A percentile compares a stretch with the other conserved stretches of the same genome.
phyloP scores from a whole-genome alignment of 1,140 invertebrate species.

The Orchesella cincta region DNA sequence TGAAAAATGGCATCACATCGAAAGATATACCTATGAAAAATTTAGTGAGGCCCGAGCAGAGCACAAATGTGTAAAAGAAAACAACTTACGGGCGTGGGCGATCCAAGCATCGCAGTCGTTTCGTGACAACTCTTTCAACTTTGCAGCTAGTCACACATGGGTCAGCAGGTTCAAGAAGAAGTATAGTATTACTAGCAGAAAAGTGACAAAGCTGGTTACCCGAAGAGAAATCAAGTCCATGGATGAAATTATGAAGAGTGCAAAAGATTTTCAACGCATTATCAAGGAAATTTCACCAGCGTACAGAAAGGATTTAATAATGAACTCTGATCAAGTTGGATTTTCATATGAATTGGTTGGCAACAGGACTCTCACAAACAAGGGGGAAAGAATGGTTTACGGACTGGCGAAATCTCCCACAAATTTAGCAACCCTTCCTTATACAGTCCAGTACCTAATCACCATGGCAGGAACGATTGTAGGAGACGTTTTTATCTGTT shows the following conservation, averaged over 20 bases:
- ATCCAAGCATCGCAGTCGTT: neutral
- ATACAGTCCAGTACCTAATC: conserved; percentile 32
- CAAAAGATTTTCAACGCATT: neutral
- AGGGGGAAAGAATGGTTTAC: neutral
- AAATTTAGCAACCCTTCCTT: conserved; percentile 20
- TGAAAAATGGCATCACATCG: conserved; percentile 27
- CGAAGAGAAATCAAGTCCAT: neutral
- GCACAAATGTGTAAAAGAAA: neutral
- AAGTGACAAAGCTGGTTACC: conserved; percentile 17
- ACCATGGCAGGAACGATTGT: neutral
- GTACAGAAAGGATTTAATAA: neutral
- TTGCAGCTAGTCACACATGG: conserved; percentile 21
- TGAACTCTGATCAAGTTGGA: conserved; percentile 32
- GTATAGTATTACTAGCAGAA: conserved; percentile 13
- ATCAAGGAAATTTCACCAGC: neutral
- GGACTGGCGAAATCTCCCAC: neutral
- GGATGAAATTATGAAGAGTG: neutral
- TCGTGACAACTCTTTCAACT: neutral
- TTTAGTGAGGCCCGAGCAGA: neutral
- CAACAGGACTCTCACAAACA: neutral
- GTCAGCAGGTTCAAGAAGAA: conserved; percentile 9
- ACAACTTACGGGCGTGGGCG: conserved; percentile 1
- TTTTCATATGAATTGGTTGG: conserved; percentile 9
- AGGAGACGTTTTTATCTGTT: neutral
- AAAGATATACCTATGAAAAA: conserved; percentile 8